Conservation (phyloP, 2,113 vertebrate genomes). For the Malurus melanocephalus region DNA sequence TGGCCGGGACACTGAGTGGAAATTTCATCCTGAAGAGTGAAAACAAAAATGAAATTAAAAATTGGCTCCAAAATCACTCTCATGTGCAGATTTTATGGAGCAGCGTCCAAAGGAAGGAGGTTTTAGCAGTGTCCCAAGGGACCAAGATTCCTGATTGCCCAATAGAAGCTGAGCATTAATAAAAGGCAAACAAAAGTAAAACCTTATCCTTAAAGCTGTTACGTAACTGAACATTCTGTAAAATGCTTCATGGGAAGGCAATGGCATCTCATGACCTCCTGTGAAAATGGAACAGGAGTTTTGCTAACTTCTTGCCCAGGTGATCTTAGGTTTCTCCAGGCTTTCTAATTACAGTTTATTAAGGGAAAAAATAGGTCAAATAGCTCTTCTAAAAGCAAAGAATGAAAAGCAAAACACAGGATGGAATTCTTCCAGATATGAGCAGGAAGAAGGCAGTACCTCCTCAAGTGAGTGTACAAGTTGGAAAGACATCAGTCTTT, state of each 20-base stretch:
- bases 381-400: neutral
- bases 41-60: neutral
- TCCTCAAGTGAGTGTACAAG: neutral
- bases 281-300: neutral
- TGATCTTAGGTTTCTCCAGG: neutral
- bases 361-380: neutral
- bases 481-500: neutral
- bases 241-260: neutral
- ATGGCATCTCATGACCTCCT: neutral
- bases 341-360: neutral
- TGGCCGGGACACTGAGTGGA: neutral
- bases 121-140: neutral
- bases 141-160: neutral
- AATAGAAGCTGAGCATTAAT: neutral
- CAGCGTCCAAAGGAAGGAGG: neutral
- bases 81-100: neutral
- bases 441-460: neutral
- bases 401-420: neutral
- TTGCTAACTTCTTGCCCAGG: neutral
- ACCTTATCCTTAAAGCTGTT: neutral
- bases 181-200: slow-evolving; percentile 4
- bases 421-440: neutral
- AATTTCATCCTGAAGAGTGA: neutral
- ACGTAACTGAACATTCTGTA: neutral
- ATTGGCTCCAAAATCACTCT: neutral